Base-by-base conservation (phyloP, 2,888 invertebrate genomes). In the Metallyticus violacea region DNA sequence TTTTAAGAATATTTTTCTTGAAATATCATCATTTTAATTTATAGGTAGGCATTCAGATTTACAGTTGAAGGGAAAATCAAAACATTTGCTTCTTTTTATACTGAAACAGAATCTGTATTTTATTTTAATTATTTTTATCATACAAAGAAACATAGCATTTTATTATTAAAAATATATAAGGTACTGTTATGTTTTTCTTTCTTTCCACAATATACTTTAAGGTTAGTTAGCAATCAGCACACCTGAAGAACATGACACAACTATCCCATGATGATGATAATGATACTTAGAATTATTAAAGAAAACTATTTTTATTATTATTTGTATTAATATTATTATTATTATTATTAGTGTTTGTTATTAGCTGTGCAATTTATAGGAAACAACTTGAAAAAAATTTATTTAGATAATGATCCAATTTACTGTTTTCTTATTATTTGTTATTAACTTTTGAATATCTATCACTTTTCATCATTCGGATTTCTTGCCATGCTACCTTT, bases 141-240 rank as follows among this genome's bases (percentile, higher is more conserved):
- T 86, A 86, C 86, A 86, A 87, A 87, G 83, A 87, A 84, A 87
- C 86, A 86, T 84, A 87, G 85, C 87, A 84, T 86, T 83, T 87
- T 87, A 86, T 87, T 87, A 87, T 87, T 85, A 87, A 87, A 86
- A 87, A 87, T 87, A 87, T 87, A 87, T 86, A 86, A 87, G 87
- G 81, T 86, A 87, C 86, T 77, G 83, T 83, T 62, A 83, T 83
- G 77, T 77, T 80, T 77, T 76, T 76, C 26, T 80, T 77, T 30
- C 40, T 86, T 25, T 81, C 81, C 77, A 30, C 86, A 80, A 81
- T 77, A 79, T 77, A 77, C 76, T 82, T 77, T 81, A 81, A 85
- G 78, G 62, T 85, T 79, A 26, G 30, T 85, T 79, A 83, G 27
- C 62, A 77, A 83, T 77, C 83, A 29, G 83, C 83, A 83, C 83